Percentiles rank a stretch among this genome's conserved stretches.
phyloP scores from a whole-genome alignment of 2,797 vertebrate genomes.

The Cuculus canorus region DNA sequence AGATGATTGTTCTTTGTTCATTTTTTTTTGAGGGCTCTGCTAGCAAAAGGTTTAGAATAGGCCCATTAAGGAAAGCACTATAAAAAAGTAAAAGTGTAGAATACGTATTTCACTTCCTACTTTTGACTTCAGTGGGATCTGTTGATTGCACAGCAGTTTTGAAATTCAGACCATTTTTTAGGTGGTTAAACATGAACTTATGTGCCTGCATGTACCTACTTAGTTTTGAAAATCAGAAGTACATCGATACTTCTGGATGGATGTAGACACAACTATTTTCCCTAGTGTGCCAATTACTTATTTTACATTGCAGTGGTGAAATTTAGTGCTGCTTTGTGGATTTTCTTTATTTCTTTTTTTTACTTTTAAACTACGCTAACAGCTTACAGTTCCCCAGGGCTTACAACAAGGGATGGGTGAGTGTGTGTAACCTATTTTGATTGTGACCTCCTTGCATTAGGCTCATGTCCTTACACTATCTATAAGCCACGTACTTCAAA shows the following conservation, averaged over 20 bases:
- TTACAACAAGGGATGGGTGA: not conserved
- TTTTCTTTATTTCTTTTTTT: not conserved
- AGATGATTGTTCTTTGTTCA: conserved; percentile 17
- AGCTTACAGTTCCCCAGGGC: not conserved
- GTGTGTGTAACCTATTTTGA: not conserved
- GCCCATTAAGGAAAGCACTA: not conserved
- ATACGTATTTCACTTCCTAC: not conserved
- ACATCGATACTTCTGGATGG: not conserved
- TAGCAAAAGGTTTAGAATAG: not conserved
- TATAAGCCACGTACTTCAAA: not conserved
- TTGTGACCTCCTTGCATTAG: not conserved
- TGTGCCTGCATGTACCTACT: accelerated
- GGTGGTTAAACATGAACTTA: not conserved
- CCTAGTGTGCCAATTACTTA: not conserved
- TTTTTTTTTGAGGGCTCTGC: not conserved
- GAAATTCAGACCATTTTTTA: not conserved
- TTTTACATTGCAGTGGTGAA: not conserved
- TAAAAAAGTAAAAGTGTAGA: not conserved
- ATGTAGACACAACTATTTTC: not conserved
- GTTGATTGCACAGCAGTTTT: not conserved
- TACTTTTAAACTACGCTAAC: not conserved
- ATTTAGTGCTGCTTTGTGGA: not conserved
- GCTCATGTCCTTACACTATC: not conserved
- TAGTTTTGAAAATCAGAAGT: not conserved
- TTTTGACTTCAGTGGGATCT: not conserved